A percentile compares a stretch with the other conserved stretches of the same genome.
These are phyloP conservation scores for Indicator indicator DNA, from an alignment of 2,113 vertebrate species.

Conservation along the genomic window DNA sequence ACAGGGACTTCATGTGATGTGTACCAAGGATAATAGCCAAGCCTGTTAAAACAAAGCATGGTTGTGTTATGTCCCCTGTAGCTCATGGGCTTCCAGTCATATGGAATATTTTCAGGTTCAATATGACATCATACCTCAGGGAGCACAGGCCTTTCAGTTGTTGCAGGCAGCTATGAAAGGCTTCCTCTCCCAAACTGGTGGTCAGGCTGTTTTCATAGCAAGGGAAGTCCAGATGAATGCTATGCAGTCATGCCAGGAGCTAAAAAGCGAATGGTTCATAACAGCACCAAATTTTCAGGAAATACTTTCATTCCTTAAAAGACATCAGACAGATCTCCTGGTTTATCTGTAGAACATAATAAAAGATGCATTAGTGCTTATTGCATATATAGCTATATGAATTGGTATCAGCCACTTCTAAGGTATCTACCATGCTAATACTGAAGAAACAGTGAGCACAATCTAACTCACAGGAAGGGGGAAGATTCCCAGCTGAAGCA, in stretches of 20 bases:
- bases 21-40: constrained; percentile 84
- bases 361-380: neutral
- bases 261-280: neutral
- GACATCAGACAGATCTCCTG: neutral
- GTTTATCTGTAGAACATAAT: neutral
- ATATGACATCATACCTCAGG: constrained; percentile 74
- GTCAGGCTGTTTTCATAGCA: constrained; percentile 77
- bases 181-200: constrained; percentile 78
- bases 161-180: constrained; percentile 85
- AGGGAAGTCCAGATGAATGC: constrained; percentile 71
- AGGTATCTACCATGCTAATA: neutral
- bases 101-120: constrained; percentile 80
- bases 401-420: neutral
- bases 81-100: constrained; percentile 79
- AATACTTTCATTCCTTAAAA: constrained; percentile 65
- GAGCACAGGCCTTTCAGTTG: constrained; percentile 77
- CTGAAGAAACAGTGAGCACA: neutral
- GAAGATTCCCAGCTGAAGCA: neutral
- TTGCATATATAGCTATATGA: neutral
- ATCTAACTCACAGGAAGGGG: neutral
- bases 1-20: constrained; percentile 65
- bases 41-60: constrained; percentile 84
- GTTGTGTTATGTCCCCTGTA: constrained; percentile 83
- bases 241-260: constrained; percentile 45
- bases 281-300: constrained; percentile 45